Percentiles rank a stretch among this genome's conserved stretches.
These are phyloP conservation scores for Caenorhabditis sp. DNA, from an alignment of 2,888 invertebrate species.

Conservation along the genomic window DNA sequence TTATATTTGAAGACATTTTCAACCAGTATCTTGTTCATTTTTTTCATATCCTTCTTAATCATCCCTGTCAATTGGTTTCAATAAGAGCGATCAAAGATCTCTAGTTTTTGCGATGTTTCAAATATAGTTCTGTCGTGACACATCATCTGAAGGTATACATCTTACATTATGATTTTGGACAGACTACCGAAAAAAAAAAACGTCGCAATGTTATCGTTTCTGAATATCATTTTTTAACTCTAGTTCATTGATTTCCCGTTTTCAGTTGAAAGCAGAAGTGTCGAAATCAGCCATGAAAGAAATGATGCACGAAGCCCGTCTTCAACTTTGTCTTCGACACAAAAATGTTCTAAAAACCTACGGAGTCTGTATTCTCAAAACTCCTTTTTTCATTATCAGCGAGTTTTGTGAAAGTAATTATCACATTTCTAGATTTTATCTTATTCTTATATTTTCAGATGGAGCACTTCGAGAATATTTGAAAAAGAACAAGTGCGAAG, in stretches of 20 bases:
- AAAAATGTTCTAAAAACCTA: constrained; percentile 7
- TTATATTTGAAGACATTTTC: too few species aligned
- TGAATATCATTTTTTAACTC: neutral
- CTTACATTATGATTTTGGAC: too few species aligned
- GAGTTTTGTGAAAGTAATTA: constrained; percentile 4
- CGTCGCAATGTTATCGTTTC: too few species aligned
- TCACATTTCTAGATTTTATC: too few species aligned
- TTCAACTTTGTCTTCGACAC: constrained; percentile 5
- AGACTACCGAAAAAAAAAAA: too few species aligned
- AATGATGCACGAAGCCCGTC: constrained; percentile 11
- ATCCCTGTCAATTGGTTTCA: too few species aligned
- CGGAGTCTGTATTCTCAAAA: constrained; percentile 11
- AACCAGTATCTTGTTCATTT: too few species aligned
- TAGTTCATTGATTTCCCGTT: neutral
- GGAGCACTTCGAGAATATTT: constrained; percentile 5
- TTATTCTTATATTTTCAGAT: constrained; percentile 1
- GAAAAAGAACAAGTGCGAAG: constrained; percentile 2
- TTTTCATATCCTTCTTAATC: too few species aligned
- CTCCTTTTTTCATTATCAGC: constrained; percentile 4
- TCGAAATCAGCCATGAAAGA: constrained; percentile 1
- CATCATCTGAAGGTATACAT: too few species aligned
- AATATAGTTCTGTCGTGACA: too few species aligned
- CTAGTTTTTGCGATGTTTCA: too few species aligned
- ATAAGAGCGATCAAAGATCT: too few species aligned
- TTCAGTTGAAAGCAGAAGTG: constrained; percentile 7